Base-by-base conservation (phyloP, 2,797 vertebrate species). In the Hephaestus fuliginosus region DNA sequence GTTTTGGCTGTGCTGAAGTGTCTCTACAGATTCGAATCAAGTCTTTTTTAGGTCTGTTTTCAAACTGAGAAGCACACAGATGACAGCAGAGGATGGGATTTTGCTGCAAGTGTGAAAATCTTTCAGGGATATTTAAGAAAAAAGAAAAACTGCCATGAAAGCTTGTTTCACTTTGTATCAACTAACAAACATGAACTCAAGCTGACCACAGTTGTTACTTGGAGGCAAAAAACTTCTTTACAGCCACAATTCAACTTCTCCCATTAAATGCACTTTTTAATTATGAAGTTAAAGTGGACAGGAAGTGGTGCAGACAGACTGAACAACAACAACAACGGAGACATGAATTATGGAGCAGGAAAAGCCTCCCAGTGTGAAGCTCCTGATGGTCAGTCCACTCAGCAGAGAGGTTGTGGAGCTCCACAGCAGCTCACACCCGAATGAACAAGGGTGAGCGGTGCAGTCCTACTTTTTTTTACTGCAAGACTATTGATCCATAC, bases 331-430 rank as follows among this genome's bases (percentile, higher is more conserved):
- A 20, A 58, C 78, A 82, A 9, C 80, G 14, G 11, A n/a, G 73
- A 9, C n/a, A 33, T 76, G 76, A 86, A 80, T 80, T 53, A 80
- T 79, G 78, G 48, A 74, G 66, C 74, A 70, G 81, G 78, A 81
- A 74, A 33, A n/a, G 67, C 33, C 52, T 9, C 79, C 48, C 68
- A 0, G 76, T 55, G 72, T 52, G 83, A 77, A 41, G 73, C 55
- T 58, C 33, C 53, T 76, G 73, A 86, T 75, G 81, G 68, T 76
- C 14, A 3, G 83, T 71, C 71, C 61, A 53, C 69, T 88, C 49
- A 5, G 41, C 69, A 62, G 36, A 49, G 60, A n/a, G 1, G 28
- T 2, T 1, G 36, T 6, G 12, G 60, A 70, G 74, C 55, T 70
- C 71, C 43, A 5, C 0, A n/a, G 71, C 4, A 22, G 73, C 76